Base-by-base conservation (phyloP, 2,113 vertebrate genomes). In the Brachionichthys hirsutus region DNA sequence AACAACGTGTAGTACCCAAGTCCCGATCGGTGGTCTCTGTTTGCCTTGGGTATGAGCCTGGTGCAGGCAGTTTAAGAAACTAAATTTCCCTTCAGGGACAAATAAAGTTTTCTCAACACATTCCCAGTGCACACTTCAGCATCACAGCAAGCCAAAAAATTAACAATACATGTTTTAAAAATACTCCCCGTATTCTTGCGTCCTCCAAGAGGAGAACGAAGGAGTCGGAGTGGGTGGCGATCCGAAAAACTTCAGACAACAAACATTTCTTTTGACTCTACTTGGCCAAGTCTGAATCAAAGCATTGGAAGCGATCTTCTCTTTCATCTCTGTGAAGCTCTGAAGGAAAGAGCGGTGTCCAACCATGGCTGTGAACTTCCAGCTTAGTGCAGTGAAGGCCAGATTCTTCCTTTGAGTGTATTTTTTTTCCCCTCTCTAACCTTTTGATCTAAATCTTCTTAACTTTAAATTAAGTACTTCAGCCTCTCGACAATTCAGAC, bases 381-480 rank as follows among this genome's bases (percentile, higher is more conserved):
- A 80, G 85, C 84, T 91, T 89, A 90, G 83, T 72, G 78, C 81
- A 73, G 74, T 54, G 65, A 85, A 78, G 85, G 78, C 79, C 84
- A 67, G 2, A 35, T 67, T 74, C 75, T 78, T 85, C 75, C 76
- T 85, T 85, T 89, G 80, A 88, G 81, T 86, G 71, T 79, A 64
- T 84, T 86, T 84, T 82, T 85, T 75, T 75, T 16, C n/a, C n/a
- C 60, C 50, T 62, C 72, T 67, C 81, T 80, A 88, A 91, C 88
- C 89, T 90, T 92, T 92, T 91, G 88, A 91, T 90, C 88, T 89
- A 91, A 92, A 92, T 90, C 88, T 88, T 90, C 90, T 92, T 90
- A 90, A 88, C 81, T 87, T 89, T 90, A 88, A 90, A 92, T 90
- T 79, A 91, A 91, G 85, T 87, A 77, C 85, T 90, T 88, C 79